phyloP scores from a whole-genome alignment of 1,140 invertebrate genomes.

The honey bee (Apis mellifera) region DNA sequence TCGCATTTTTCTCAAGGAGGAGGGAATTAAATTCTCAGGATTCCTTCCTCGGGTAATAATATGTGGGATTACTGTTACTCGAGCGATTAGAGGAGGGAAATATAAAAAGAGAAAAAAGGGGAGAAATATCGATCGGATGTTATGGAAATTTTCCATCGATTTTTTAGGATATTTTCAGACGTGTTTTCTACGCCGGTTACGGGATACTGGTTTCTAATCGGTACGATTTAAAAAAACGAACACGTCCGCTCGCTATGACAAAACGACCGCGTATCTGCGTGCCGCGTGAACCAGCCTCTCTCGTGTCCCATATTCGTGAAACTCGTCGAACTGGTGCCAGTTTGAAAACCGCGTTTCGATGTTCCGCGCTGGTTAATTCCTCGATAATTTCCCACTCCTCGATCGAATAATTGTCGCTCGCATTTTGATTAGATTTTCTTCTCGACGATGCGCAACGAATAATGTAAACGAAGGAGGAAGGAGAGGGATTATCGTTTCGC shows the following conservation, averaged over 20 bases:
- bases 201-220: constrained; percentile 29
- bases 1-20: not conserved
- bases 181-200: not conserved
- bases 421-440: not conserved
- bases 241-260: constrained; percentile 21
- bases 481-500: too few species aligned
- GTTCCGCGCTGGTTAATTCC: not conserved
- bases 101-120: too few species aligned
- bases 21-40: not conserved
- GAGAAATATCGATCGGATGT: not conserved
- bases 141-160: constrained; percentile 25
- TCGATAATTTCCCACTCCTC: not conserved
- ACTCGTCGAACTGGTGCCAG: constrained; percentile 36
- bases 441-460: too few species aligned
- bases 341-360: constrained; percentile 9
- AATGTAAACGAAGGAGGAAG: too few species aligned
- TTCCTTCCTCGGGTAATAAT: not conserved
- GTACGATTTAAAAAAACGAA: constrained; percentile 20
- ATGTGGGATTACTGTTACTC: too few species aligned
- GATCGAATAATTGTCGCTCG: too few species aligned
- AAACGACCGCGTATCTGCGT: constrained; percentile 4
- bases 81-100: too few species aligned
- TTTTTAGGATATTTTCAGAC: not conserved
- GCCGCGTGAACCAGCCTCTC: not conserved
- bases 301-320: constrained; percentile 44